Base-by-base conservation (phyloP, 2,797 vertebrate species). In the Denticeps clupeoides region DNA sequence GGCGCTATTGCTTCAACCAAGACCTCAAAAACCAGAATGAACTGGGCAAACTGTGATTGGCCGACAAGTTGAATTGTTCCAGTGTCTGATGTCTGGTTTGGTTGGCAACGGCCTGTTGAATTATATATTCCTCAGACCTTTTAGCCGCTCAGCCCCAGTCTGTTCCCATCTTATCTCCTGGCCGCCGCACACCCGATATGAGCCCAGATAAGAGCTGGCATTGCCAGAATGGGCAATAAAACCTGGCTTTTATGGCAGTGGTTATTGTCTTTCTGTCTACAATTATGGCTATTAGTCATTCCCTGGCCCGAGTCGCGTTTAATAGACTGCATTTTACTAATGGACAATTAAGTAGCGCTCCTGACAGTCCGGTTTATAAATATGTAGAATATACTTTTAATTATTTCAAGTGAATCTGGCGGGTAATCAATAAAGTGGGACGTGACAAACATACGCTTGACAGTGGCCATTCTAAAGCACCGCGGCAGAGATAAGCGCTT, bases 321-420 rank as follows among this genome's bases (percentile, higher is more conserved):
- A 78, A 77, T 77, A 72, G 75, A 71, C 75, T 81, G 70, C 59
- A 44, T 77, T 78, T 78, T 66, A 26, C 83, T 87, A 79, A 84
- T 82, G 85, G 80, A 74, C 74, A 81, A 80, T 83, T 78, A 78
- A 83, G 78, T 67, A 67, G 65, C 59, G 59, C 57, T 65, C 50
- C 8, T 78, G 82, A 74, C 75, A 78, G 64, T 58, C 21, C 12
- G 82, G 77, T 85, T 84, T 87, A 86, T 88, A 84, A 86, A 87
- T 82, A 84, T 78, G 82, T 85, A 83, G 78, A 85, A 85, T 85
- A 82, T 70, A 67, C 66, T 86, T 87, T 83, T 84, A 86, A 87
- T 89, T 87, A 86, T 83, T 84, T 84, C 75, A 81, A 81, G 79
- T 77, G 66, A 77, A 82, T 79, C 73, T 70, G 87, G 74, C 85